Evolutionary conservation across 2,113 vertebrate genomes (phyloP), one percentile per base, ranked within the genome.

Genomic region (Caretta caretta): DNA sequence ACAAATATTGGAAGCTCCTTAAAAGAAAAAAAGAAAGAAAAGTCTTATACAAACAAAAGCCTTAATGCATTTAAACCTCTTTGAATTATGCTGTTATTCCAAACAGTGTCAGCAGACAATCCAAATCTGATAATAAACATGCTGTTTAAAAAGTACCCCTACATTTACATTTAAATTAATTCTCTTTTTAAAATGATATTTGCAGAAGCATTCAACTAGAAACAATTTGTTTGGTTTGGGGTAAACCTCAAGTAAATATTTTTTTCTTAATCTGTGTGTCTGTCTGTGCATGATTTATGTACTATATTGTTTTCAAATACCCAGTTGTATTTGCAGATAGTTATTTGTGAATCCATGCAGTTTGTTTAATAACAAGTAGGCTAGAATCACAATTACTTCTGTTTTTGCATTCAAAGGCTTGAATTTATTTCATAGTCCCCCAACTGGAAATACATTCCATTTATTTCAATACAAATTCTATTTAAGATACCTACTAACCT

Each of bases 161-260:
- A 91, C 86, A 98, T 97, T 97, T 97, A 96, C 89, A 98, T 97
- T 98, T 97, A 95, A 97, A 95, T 93, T 86, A 96, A 96, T 96
- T 93, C n/a, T 87, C 89, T 88, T n/a, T 35, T 69, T 89, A 86
- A 75, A 86, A 56, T 72, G 0, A 46, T 93, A 29, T 95, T 98
- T 97, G 87, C 80, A 96, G 87, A 97, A 83, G 82, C 75, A 96
- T 96, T 95, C 93, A 97, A 92, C 90, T 88, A 93, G 91, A 97
- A 98, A 98, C 92, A 97, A 96, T 95, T 97, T 98, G 92, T 86
- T 96, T 97, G 91, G 83, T 87, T 98, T 96, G 84, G 94, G 24
- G 54, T 91, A 97, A 98, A 85, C 86, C 90, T 95, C 87, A 94
- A 97, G 96, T 97, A 97, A 98, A 98, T 95, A 96, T 97, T 97